These are phyloP conservation scores for Bucco capensis DNA, from an alignment of 2,113 vertebrate species.

Conservation along the genomic window DNA sequence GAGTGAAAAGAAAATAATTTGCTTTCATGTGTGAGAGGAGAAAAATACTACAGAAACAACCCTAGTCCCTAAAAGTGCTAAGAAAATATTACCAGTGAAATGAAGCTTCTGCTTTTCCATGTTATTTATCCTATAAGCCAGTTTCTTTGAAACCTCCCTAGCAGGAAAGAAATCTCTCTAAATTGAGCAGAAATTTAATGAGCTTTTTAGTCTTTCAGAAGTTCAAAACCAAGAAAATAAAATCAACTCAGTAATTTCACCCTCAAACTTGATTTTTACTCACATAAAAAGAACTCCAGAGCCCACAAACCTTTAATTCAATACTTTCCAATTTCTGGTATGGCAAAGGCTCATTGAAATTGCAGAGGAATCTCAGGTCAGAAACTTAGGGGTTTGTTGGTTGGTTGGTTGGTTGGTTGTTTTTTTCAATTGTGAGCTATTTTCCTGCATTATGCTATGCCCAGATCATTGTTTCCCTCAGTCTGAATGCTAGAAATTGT, in stretches of 20 bases:
- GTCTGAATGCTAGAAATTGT: not conserved
- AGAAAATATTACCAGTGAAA: not conserved
- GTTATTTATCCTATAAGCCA: not conserved
- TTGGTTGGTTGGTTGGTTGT: no score
- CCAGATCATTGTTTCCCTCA: not conserved
- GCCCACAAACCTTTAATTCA: not conserved
- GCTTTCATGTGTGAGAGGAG: not conserved
- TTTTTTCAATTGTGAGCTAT: not conserved
- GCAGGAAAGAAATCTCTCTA: not conserved
- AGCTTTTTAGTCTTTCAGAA: not conserved
- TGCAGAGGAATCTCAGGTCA: not conserved
- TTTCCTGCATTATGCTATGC: not conserved
- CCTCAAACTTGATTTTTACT: not conserved
- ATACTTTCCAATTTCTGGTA: not conserved
- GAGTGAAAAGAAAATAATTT: not conserved
- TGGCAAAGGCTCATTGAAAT: not conserved
- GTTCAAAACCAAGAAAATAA: not conserved
- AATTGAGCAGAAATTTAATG: not conserved
- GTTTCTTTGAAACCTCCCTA: not conserved
- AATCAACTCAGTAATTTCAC: not conserved
- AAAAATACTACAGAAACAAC: not conserved
- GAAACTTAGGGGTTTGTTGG: not conserved
- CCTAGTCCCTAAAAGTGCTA: not conserved
- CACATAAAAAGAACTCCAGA: not conserved
- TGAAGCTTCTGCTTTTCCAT: not conserved